Conservation (phyloP, 1,140 invertebrate species). For the Eurosta solidaginis region DNA sequence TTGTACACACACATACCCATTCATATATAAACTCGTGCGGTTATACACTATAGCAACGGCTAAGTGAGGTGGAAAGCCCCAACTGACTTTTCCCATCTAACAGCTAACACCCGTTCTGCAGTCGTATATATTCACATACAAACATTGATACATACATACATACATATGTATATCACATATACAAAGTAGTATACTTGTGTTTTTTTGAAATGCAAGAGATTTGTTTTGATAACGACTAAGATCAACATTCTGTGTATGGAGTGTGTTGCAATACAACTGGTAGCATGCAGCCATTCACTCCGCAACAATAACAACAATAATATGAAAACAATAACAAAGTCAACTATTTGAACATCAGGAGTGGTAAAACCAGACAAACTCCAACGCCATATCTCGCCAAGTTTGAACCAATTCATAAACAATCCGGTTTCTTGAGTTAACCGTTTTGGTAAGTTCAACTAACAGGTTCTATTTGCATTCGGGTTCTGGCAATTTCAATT, state of each 20-base stretch:
- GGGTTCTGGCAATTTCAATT: not conserved
- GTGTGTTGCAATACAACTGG: not conserved
- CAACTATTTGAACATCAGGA: not conserved
- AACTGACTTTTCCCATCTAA: constrained; percentile 10
- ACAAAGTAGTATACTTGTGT: constrained; percentile 20
- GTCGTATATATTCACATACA: too few relatives aligned
- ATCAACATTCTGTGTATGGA: constrained; percentile 9
- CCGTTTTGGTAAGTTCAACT: constrained; percentile 28
- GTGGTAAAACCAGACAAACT: not conserved
- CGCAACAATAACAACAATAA: constrained; percentile 9
- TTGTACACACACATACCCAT: not conserved
- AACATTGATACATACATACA: too few relatives aligned
- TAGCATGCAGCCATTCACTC: not conserved
- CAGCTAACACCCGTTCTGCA: not conserved
- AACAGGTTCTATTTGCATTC: constrained; percentile 15
- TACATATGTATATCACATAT: too few relatives aligned
- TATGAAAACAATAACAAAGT: not conserved
- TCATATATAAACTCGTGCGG: not conserved
- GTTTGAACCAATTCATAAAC: constrained; percentile 1
- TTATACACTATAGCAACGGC: too few relatives aligned
- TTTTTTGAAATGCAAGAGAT: constrained; percentile 20
- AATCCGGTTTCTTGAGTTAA: constrained; percentile 23
- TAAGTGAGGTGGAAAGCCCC: not conserved
- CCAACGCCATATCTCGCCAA: not conserved
- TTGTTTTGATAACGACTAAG: constrained; percentile 1